Conservation (phyloP, 2,888 invertebrate genomes). For the Flabesymbios commensalis region DNA sequence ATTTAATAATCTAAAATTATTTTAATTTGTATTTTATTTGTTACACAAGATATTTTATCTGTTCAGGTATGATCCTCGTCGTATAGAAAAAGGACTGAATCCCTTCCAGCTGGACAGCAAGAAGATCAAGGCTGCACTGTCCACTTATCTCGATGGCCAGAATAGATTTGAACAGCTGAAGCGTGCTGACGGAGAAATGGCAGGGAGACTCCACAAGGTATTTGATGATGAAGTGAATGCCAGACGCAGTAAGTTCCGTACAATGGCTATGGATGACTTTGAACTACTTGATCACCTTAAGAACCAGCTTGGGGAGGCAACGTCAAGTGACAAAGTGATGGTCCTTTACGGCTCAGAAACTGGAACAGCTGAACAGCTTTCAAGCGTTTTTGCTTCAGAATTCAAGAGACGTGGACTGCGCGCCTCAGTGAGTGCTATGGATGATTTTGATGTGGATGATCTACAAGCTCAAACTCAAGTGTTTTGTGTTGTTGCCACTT, state of each 20-base stretch:
- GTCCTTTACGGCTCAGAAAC: constrained; percentile 38
- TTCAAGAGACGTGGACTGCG: constrained; percentile 29
- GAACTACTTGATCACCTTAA: constrained; percentile 36
- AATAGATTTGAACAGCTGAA: constrained; percentile 33
- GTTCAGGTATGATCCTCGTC: constrained; percentile 21
- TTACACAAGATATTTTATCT: background rate
- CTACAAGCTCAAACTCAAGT: constrained; percentile 28
- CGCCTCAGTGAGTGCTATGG: constrained; percentile 30
- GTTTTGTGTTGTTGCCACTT: constrained; percentile 32
- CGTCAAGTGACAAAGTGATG: constrained; percentile 26
- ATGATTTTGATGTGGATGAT: constrained; percentile 33
- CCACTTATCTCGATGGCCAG: constrained; percentile 27
- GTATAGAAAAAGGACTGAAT: constrained; percentile 19
- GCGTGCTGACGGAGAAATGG: constrained; percentile 17
- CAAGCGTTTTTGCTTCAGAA: constrained; percentile 29
- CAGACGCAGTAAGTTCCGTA: constrained; percentile 19
- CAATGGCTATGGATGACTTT: constrained; percentile 34
- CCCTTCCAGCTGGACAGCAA: constrained; percentile 35
- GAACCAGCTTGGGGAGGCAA: constrained; percentile 29
- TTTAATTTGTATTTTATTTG: background rate
- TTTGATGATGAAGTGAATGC: constrained; percentile 15
- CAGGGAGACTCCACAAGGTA: constrained; percentile 24
- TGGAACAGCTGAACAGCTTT: constrained; percentile 26
- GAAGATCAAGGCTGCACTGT: constrained; percentile 29
- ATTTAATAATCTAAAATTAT: too few relatives aligned